Evolutionary conservation across 2,113 vertebrate species (phyloP), one percentile per base, ranked within the genome.

Genomic region (Prinia subflava): DNA sequence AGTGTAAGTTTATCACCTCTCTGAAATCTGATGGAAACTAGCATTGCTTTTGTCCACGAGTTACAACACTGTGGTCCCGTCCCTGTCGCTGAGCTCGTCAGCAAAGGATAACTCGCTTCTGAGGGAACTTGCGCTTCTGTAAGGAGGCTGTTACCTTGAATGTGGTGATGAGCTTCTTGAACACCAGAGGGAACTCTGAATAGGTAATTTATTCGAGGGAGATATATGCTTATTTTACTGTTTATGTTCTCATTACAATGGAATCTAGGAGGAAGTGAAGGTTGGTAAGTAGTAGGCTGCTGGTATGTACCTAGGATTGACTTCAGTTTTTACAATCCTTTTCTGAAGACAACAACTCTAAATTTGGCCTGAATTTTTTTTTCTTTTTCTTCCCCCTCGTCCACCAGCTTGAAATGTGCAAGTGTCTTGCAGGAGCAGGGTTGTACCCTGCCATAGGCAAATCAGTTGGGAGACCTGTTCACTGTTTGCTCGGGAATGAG

Each of bases 131-230:
- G 10, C 4, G 56, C 41, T 88, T 87, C 91, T 80, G 68, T 83
- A 80, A 59, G 53, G 56, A 55, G 4, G 15, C 53, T 81, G 76
- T 62, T 96, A 77, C 90, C 82, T 95, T 86, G 78, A 53, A 33
- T 60, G 93, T 71, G 94, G 60, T 92, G 64, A 70, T 95, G 69
- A 93, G 77, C 83, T 90, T 81, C 56, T 47, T 92, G 95, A 97
- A 96, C 96, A 84, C 80, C 96, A 97, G 96, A 97, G 96, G 96
- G 96, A 93, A 97, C 96, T 96, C 87, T 95, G 89, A 94, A 96
- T 78, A 90, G 94, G 93, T 95, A 75, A 28, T 92, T 90, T 90
- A 23, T 90, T 83, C 4, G 1, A 24, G 73, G 42, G 71, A 73
- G n/a, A 49, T 68, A 27, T 1, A 55, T 15, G 53, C 76, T 93